Evolutionary conservation across 2,797 vertebrate species (phyloP).

Genomic region (Meda fulgida): DNA sequence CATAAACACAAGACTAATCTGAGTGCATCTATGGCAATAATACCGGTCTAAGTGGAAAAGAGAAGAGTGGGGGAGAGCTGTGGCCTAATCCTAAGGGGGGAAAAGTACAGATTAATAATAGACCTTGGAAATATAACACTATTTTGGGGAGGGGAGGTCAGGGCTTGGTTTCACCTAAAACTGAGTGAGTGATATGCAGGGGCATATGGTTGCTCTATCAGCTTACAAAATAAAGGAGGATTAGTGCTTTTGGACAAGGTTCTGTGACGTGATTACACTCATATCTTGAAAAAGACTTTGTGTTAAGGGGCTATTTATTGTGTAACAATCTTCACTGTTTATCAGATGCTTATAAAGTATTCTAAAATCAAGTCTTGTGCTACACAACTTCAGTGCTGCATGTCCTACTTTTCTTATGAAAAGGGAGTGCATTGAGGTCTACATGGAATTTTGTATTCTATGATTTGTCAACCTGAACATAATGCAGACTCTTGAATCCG

Average conservation of each 20-base stretch:
- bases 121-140: conserved; percentile 62
- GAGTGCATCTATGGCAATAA: conserved; percentile 65
- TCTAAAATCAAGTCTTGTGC: not conserved
- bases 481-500: not conserved
- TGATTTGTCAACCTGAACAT: conserved; percentile 29
- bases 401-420: not conserved
- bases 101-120: conserved; percentile 62
- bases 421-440: not conserved
- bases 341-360: not conserved
- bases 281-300: conserved; percentile 51
- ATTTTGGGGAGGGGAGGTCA: conserved; percentile 58
- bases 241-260: conserved; percentile 53
- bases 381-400: not conserved
- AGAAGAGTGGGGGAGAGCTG: conserved; percentile 53
- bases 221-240: conserved; percentile 61
- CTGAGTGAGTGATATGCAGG: conserved; percentile 59
- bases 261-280: conserved; percentile 52
- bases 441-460: not conserved
- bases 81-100: conserved; percentile 51
- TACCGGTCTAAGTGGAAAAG: conserved; percentile 62
- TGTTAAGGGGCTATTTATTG: conserved; percentile 37
- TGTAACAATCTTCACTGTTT: conserved; percentile 11
- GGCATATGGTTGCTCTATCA: conserved; percentile 65
- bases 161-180: conserved; percentile 58
- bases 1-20: conserved; percentile 70